A percentile compares a stretch with the other conserved stretches of the same genome.
These are phyloP conservation scores for Zelostemma sp. DNA, from an alignment of 1,140 invertebrate species.

Conservation along the genomic window DNA sequence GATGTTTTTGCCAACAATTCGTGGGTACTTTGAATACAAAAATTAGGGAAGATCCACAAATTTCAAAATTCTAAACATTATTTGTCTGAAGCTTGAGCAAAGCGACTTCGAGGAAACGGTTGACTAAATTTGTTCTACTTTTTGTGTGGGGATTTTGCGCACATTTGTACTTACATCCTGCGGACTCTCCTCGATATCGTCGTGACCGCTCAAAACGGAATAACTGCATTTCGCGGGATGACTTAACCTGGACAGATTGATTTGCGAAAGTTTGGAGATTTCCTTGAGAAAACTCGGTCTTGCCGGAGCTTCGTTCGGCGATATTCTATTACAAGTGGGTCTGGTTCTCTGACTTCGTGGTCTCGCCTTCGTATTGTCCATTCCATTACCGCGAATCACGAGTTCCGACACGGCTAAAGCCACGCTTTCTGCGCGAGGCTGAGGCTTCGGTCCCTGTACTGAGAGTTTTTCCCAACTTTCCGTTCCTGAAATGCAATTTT, in stretches of 20 bases:
- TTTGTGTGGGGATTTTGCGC: too few relatives aligned
- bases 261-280: slow-evolving; percentile 80
- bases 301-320: slow-evolving; percentile 54
- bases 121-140: too few relatives aligned
- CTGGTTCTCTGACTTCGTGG: slow-evolving; percentile 63
- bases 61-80: too few relatives aligned
- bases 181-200: slow-evolving; percentile 79
- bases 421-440: slow-evolving; percentile 77
- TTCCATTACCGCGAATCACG: slow-evolving; percentile 60
- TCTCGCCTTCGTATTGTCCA: slow-evolving; percentile 53
- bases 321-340: slow-evolving; percentile 62
- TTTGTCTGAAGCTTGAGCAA: too few relatives aligned
- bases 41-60: too few relatives aligned
- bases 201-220: slow-evolving; percentile 76
- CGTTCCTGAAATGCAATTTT: slow-evolving; percentile 71
- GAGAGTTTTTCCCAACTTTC: slow-evolving; percentile 83
- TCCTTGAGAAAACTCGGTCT: slow-evolving; percentile 76
- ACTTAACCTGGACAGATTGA: slow-evolving; percentile 78
- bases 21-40: too few relatives aligned
- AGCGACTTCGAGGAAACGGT: too few relatives aligned
- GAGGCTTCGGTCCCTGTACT: slow-evolving; percentile 78
- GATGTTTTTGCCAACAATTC: too few relatives aligned
- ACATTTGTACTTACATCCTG: slow-evolving; percentile 55
- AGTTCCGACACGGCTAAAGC: slow-evolving; percentile 74
- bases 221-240: slow-evolving; percentile 79